Conservation (phyloP, 2,888 invertebrate species). For the Uropetala carovei region DNA sequence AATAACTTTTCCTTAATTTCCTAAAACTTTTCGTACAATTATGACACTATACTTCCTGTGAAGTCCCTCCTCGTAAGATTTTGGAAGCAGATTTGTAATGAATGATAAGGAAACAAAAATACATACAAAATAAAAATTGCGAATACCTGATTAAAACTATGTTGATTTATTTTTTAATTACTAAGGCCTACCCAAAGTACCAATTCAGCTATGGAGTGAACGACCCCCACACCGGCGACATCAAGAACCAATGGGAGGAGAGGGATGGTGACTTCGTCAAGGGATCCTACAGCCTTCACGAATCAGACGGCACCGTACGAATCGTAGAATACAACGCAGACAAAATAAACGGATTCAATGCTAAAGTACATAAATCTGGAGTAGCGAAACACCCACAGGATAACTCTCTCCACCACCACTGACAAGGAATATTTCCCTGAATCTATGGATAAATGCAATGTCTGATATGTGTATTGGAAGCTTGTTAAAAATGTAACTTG, state of each 20-base stretch:
- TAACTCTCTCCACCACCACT: background rate
- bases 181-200: conserved; percentile 37
- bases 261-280: conserved; percentile 17
- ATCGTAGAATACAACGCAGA: conserved; percentile 43
- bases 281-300: conserved; percentile 33
- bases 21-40: too few relatives aligned
- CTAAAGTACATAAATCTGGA: background rate
- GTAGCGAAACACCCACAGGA: background rate
- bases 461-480: too few relatives aligned
- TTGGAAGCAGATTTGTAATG: too few relatives aligned
- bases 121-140: too few relatives aligned
- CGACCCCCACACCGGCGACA: conserved; percentile 39
- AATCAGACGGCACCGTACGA: conserved; percentile 30
- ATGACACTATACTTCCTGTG: background rate
- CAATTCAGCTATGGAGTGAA: conserved; percentile 16
- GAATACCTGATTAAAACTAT: too few relatives aligned
- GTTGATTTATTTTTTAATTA: too few relatives aligned
- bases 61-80: too few relatives aligned
- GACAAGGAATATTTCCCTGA: background rate
- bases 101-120: too few relatives aligned
- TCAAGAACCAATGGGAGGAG: conserved; percentile 34
- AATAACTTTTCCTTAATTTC: background rate
- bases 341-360: conserved; percentile 50
- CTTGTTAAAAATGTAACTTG: too few relatives aligned
- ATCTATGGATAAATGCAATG: too few relatives aligned